phyloP scores from a whole-genome alignment of 2,113 vertebrate genomes.

The Eublepharis macularius region DNA sequence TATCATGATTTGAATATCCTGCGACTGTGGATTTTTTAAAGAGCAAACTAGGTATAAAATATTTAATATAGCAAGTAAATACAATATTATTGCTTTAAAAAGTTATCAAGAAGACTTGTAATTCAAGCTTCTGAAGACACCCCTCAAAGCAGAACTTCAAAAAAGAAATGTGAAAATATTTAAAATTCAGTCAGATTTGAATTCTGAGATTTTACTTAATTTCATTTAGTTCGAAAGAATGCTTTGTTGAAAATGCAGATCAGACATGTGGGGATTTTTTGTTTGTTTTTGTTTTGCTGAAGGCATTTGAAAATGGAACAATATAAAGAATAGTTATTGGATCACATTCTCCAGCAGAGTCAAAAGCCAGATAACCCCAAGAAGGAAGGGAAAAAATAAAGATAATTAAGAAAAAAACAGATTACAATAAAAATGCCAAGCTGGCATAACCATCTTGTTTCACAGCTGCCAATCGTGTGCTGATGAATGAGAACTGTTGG shows the following conservation, averaged over 20 bases:
- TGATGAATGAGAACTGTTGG: background rate
- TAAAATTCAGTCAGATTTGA: background rate
- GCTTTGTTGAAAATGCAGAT: background rate
- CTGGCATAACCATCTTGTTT: background rate
- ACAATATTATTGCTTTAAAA: background rate
- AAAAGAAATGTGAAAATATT: background rate
- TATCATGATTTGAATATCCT: background rate
- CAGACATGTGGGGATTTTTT: background rate
- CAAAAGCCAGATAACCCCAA: background rate
- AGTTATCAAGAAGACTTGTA: background rate
- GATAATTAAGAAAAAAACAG: background rate
- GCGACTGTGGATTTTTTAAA: background rate
- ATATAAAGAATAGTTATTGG: conserved; percentile 6
- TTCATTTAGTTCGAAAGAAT: background rate
- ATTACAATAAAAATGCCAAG: conserved; percentile 8
- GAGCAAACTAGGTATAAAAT: background rate
- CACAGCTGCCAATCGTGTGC: background rate
- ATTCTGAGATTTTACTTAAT: background rate
- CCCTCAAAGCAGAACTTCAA: background rate
- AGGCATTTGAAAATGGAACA: background rate
- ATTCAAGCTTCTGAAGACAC: background rate
- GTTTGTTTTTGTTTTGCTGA: background rate
- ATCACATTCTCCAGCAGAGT: conserved; percentile 5
- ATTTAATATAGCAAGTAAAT: background rate
- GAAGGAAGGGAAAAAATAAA: background rate